phyloP scores from a whole-genome alignment of 2,797 vertebrate genomes.

The Paratrypauchen microcephalus region DNA sequence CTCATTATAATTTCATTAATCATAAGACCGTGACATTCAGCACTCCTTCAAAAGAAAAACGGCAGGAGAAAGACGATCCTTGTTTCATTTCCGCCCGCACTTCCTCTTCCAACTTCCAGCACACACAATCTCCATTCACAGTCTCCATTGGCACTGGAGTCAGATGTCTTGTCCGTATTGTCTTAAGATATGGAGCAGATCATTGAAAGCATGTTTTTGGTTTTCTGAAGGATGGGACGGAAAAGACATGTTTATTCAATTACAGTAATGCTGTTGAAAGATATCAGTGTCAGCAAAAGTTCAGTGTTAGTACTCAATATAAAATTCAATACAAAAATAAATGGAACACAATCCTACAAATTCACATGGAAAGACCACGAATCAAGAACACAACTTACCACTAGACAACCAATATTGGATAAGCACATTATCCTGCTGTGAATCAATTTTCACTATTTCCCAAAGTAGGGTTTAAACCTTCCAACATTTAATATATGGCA shows the following conservation, averaged over 20 bases:
- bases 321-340: background rate
- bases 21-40: constrained; percentile 38
- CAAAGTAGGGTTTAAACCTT: background rate
- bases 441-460: background rate
- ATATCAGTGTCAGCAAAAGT: constrained; percentile 27
- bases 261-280: constrained; percentile 25
- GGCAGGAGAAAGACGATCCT: constrained; percentile 46
- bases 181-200: constrained; percentile 49
- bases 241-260: constrained; percentile 51
- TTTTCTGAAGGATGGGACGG: constrained; percentile 47
- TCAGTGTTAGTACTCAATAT: constrained; percentile 11
- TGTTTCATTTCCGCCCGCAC: constrained; percentile 51
- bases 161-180: constrained; percentile 32
- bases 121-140: constrained; percentile 51
- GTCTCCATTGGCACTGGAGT: constrained; percentile 25
- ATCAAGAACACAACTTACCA: background rate
- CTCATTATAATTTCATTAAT: constrained; percentile 58
- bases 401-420: background rate
- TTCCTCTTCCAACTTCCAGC: constrained; percentile 29
- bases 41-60: constrained; percentile 37
- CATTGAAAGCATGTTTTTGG: constrained; percentile 39
- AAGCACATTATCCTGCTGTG: background rate
- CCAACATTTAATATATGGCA: background rate
- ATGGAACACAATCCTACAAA: background rate
- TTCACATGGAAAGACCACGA: background rate